Base-by-base conservation (phyloP, 2,888 invertebrate species). In the Nomada ruficornis region DNA sequence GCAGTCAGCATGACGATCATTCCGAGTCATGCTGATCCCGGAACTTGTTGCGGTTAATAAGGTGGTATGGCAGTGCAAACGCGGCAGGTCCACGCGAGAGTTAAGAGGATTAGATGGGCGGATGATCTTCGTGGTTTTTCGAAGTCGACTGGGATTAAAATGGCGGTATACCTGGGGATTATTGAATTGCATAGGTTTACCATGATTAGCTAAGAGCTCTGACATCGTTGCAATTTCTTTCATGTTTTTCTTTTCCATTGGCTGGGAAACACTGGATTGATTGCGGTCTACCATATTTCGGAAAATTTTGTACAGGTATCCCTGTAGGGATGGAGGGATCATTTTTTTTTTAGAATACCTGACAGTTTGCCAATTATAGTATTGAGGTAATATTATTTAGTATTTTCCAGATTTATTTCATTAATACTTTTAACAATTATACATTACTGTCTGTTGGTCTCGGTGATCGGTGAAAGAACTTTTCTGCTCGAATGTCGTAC, bases 1-100 rank as follows among this genome's bases (percentile, higher is more conserved):
- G 50, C 50, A 86, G 88, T 88, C 88, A 82, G 88, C 88, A 85
- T 83, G 88, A 84, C 88, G 83, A 75, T 67, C 75, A 71, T 80
- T 72, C 77, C 78, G 71, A 83, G 77, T 77, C 79, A 57, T 72
- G 75, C 44, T 76, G 73, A 76, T 82, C 77, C 74, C 71, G 18
- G 50, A 60, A 10, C 60, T 23, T 76, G 80, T 80, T 20, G 57
- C 13, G 29, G 47, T 65, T 72, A 77, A 83, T 82, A 80, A 82
- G 76, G 68, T 36, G 64, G 23, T n/a, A 26, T 23, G 64, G 23
- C 23, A 26, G 60, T 63, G 77, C 82, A 59, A 73, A 52, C 62
- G 72, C 73, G 63, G 80, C 80, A 63, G 52, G 57, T 57, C 63
- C 29, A 20, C 50, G 42, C 4, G 18, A n/a, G 69, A 60, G 44